Percentiles rank a stretch among this genome's conserved stretches.
phyloP scores from a whole-genome alignment of 1,140 invertebrate species.

The Halyomorpha halys region DNA sequence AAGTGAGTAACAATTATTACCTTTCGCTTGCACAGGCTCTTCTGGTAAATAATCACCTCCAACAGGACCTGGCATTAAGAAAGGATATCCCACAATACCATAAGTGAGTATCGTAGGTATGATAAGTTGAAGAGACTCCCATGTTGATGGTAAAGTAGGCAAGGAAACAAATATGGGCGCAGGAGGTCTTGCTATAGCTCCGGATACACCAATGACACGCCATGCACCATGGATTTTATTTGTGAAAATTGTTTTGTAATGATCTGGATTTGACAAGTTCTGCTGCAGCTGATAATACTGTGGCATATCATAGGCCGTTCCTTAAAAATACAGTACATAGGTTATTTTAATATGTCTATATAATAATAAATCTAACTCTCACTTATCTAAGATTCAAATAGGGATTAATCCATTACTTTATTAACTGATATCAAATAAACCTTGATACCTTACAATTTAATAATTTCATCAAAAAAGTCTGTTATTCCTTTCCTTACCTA shows the following conservation, averaged over 20 bases:
- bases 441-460: too few relatives aligned
- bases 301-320: constrained; percentile 77
- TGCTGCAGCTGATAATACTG: constrained; percentile 64
- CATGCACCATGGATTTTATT: constrained; percentile 41
- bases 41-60: constrained; percentile 56
- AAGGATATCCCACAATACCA: constrained; percentile 79
- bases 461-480: too few relatives aligned
- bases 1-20: neutral
- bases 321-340: constrained; percentile 21
- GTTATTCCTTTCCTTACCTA: too few relatives aligned
- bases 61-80: constrained; percentile 84
- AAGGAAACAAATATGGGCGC: constrained; percentile 78
- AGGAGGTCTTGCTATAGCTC: constrained; percentile 66
- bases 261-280: constrained; percentile 63
- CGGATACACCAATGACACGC: constrained; percentile 68
- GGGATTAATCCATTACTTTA: too few relatives aligned
- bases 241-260: constrained; percentile 64
- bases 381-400: too few relatives aligned
- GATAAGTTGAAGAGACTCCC: constrained; percentile 70
- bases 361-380: too few relatives aligned
- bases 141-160: constrained; percentile 74
- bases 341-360: neutral
- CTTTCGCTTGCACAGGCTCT: constrained; percentile 8
- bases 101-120: constrained; percentile 80
- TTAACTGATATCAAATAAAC: too few relatives aligned